These are phyloP conservation scores for Xenus cinereus DNA, from an alignment of 2,113 vertebrate genomes.

Conservation along the genomic window DNA sequence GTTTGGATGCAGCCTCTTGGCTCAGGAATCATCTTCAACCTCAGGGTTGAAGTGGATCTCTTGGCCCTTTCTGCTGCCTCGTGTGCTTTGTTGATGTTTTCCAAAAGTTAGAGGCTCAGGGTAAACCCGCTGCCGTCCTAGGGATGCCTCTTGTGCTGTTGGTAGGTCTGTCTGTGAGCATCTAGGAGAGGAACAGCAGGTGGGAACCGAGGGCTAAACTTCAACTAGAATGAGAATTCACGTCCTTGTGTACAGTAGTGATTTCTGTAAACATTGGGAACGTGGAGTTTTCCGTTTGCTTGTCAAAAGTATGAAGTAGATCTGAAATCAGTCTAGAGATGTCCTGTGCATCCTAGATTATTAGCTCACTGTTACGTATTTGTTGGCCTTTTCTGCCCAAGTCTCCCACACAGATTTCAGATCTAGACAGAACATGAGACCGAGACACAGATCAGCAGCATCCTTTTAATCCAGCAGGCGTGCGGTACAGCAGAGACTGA, in stretches of 20 bases:
- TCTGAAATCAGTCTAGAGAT: neutral
- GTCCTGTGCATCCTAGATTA: neutral
- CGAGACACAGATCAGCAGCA: neutral
- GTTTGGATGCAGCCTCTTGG: neutral
- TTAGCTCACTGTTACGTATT: neutral
- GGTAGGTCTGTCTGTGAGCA: neutral
- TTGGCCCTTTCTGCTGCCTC: neutral
- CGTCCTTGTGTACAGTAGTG: accelerated
- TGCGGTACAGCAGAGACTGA: neutral
- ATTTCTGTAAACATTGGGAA: neutral
- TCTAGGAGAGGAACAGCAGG: neutral
- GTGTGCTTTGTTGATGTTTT: neutral
- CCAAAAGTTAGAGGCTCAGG: neutral
- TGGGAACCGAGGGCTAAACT: neutral
- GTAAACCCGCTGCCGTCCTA: neutral
- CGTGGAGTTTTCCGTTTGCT: neutral
- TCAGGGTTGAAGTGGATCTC: neutral
- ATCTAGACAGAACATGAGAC: neutral
- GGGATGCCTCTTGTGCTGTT: neutral
- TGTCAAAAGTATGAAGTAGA: neutral
- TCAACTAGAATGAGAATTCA: neutral
- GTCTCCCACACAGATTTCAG: neutral
- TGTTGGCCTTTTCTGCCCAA: neutral
- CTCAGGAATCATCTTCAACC: neutral
- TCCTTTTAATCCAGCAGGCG: neutral